A percentile compares a stretch with the other conserved stretches of the same genome.
phyloP scores from a whole-genome alignment of 2,113 vertebrate species.

The Scomber japonicus region DNA sequence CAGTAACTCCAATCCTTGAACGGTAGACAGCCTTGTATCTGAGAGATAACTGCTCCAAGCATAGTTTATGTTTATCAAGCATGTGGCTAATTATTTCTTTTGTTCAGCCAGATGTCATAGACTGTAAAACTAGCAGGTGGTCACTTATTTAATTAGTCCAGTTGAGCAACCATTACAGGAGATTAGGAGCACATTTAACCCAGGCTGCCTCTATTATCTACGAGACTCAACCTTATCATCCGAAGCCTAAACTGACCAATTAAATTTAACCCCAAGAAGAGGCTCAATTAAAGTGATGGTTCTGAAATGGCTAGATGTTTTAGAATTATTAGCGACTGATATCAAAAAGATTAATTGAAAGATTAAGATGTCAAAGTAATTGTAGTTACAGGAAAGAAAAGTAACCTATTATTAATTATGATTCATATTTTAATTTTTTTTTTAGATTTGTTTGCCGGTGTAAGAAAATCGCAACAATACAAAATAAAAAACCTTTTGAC shows the following conservation, averaged over 20 bases:
- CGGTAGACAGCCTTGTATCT: constrained; percentile 65
- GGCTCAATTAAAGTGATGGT: constrained; percentile 17
- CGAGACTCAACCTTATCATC: constrained; percentile 13
- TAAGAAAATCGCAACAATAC: no score
- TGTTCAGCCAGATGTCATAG: constrained; percentile 85
- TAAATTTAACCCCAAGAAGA: constrained; percentile 3
- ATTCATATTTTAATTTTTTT: no score
- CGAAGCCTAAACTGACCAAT: constrained; percentile 35
- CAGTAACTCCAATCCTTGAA: constrained; percentile 72
- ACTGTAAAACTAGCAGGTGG: constrained; percentile 82
- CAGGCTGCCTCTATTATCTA: constrained; percentile 39
- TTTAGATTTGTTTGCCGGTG: no score
- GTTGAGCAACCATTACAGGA: constrained; percentile 72
- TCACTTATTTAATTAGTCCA: constrained; percentile 82
- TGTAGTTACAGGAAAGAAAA: no score
- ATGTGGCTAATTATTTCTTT: constrained; percentile 79
- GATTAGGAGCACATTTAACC: constrained; percentile 71
- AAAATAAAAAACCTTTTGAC: no score
- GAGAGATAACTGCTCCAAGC: constrained; percentile 60
- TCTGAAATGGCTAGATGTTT: neutral
- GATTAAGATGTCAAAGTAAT: no score
- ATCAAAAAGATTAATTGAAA: neutral
- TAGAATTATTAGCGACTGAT: neutral
- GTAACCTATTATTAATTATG: no score
- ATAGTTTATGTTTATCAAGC: constrained; percentile 70